These are phyloP conservation scores for Elegia similella DNA, from an alignment of 2,888 invertebrate genomes.

Conservation along the genomic window DNA sequence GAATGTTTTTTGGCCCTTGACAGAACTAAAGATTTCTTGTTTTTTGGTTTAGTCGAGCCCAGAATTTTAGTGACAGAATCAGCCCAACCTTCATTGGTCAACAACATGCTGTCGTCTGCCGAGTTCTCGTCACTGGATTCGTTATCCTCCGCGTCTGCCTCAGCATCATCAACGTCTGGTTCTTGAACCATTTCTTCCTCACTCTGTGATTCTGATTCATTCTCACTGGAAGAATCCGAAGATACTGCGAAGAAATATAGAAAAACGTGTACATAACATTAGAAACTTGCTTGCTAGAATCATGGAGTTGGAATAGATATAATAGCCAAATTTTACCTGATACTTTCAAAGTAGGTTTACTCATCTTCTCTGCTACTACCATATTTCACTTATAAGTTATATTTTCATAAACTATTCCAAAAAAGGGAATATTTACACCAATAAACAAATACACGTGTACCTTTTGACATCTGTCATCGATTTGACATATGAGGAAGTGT, in stretches of 20 bases:
- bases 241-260: slow-evolving; percentile 40
- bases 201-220: slow-evolving; percentile 49
- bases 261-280: too few relatives aligned
- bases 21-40: slow-evolving; percentile 87
- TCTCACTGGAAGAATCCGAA: slow-evolving; percentile 51
- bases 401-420: background rate
- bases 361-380: slow-evolving; percentile 55
- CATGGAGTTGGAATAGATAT: slow-evolving; percentile 2
- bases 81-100: slow-evolving; percentile 88
- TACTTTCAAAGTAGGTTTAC: slow-evolving; percentile 55
- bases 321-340: slow-evolving; percentile 43
- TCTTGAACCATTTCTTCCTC: slow-evolving; percentile 39
- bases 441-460: background rate
- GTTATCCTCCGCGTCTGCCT: slow-evolving; percentile 39
- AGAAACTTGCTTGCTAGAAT: background rate
- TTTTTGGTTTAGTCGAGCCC: slow-evolving; percentile 87
- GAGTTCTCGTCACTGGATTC: slow-evolving; percentile 32
- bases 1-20: slow-evolving; percentile 89
- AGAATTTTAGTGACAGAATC: slow-evolving; percentile 91
- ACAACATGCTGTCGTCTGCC: slow-evolving; percentile 37
- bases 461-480: background rate
- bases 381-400: slow-evolving; percentile 31
- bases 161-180: slow-evolving; percentile 28
- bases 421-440: too few relatives aligned
- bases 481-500: too few relatives aligned